Base-by-base conservation (phyloP, 2,888 invertebrate species). In the Anaspis maculata region DNA sequence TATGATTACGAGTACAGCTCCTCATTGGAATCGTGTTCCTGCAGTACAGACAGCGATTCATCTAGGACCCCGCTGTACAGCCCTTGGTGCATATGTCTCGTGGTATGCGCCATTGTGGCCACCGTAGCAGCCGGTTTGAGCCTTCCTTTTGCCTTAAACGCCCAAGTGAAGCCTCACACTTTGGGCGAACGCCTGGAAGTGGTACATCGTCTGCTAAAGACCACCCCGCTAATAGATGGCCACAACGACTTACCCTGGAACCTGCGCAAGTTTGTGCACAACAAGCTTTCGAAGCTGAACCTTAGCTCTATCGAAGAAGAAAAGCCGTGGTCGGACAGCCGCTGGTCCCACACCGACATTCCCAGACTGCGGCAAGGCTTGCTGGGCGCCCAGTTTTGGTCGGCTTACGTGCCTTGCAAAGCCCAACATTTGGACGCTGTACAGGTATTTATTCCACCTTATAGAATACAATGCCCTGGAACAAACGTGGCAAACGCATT, bases 271-370 rank as follows among this genome's bases (percentile, higher is more conserved):
- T 88, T 88, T 67, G 77, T 87, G 31, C 86, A 87, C 67, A 90
- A 88, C 62, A 80, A 80, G 64, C 72, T 87, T 46, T 69, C 72
- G 39, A 72, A 72, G 42, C 72, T 81, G 47, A 79, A 82, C 61
- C 69, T 82, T 56, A 77, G 77, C 52, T 73, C 77, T 45, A 68
- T 82, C 38, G 74, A 75, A 43, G 70, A 73, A 37, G 72, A 79
- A 48, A 83, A 86, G 56, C 85, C 88, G 47, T 89, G 89, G 89
- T 79, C 84, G 48, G 74, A 77, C 53, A 85, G 83, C 62, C 79
- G 79, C 65, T 91, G 89, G 89, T 88, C 89, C 52, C 92, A 94
- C 63, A 94, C 92, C 14, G 92, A 94, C 66, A 83, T 94, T 53
- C 83, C 86, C 38, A 75, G 90, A 56, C 72, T 91, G 52, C 74